Evolutionary conservation across 2,113 vertebrate species (phyloP).

Genomic region (Protobothrops flavoviridis): DNA sequence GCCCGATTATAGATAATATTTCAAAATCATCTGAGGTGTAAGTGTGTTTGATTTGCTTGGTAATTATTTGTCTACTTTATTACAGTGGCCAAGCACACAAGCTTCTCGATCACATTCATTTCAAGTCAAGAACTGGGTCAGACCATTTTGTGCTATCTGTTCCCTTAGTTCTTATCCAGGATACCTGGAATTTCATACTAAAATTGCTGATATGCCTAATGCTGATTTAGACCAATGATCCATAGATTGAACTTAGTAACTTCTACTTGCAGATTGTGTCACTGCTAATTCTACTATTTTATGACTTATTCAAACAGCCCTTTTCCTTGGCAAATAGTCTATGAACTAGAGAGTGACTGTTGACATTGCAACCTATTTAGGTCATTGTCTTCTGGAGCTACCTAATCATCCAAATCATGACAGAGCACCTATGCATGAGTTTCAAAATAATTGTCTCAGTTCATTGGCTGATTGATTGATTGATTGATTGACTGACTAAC

Average conservation of each 20-base stretch:
- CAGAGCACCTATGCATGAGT: background rate
- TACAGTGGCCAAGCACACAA: conserved; percentile 74
- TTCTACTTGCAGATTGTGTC: background rate
- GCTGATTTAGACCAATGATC: background rate
- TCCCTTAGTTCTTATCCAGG: conserved; percentile 25
- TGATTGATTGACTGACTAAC: background rate
- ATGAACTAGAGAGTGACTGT: background rate
- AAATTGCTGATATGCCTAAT: conserved; percentile 26
- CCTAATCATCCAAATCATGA: background rate
- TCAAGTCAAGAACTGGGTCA: conserved; percentile 72
- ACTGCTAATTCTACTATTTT: background rate
- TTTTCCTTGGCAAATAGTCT: background rate
- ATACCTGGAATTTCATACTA: conserved; percentile 35
- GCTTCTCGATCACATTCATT: conserved; percentile 75
- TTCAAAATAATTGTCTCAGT: background rate
- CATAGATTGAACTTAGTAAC: background rate
- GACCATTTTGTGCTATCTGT: conserved; percentile 42
- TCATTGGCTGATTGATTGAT: background rate
- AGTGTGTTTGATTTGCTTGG: conserved; percentile 81
- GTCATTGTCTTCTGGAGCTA: background rate
- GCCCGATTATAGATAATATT: conserved; percentile 85
- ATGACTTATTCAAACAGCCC: background rate
- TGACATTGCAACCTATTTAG: background rate
- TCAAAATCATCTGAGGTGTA: conserved; percentile 81
- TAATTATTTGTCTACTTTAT: conserved; percentile 86